Evolutionary conservation across 2,797 vertebrate species (phyloP).

Genomic region (Platalea minor): DNA sequence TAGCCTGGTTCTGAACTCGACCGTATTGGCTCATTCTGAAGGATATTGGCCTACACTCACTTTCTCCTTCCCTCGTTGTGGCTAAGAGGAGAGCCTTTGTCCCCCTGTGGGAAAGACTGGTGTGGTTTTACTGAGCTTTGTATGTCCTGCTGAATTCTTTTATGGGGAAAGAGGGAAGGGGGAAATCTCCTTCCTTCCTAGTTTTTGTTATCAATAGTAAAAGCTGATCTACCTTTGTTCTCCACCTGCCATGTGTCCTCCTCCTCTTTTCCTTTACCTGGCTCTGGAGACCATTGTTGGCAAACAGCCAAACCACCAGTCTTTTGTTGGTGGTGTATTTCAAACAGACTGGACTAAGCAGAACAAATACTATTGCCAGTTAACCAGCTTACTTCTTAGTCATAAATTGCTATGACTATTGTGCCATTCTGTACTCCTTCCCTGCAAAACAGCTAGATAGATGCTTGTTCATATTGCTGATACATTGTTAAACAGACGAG

Average conservation of each 20-base stretch:
- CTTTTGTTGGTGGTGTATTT: background rate
- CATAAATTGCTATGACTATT: constrained; percentile 40
- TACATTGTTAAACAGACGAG: background rate
- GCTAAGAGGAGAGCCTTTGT: background rate
- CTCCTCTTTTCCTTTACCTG: constrained; percentile 42
- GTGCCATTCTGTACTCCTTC: constrained; percentile 16
- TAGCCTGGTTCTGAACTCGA: background rate
- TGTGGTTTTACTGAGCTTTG: background rate
- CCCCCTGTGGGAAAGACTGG: constrained; percentile 6
- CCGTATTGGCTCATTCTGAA: background rate
- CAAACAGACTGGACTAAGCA: background rate
- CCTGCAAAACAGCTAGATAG: background rate
- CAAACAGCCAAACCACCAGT: background rate
- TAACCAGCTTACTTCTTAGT: background rate
- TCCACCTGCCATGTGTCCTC: background rate
- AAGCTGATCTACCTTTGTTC: constrained; percentile 34
- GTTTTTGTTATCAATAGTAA: constrained; percentile 9
- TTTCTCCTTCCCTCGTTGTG: background rate
- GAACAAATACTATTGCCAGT: constrained; percentile 25
- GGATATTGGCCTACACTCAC: background rate
- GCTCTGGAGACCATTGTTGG: constrained; percentile 12
- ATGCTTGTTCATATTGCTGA: background rate
- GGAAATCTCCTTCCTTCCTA: constrained; percentile 51
- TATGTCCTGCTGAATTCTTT: background rate
- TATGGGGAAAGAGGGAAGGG: background rate